Evolutionary conservation across 1,140 invertebrate genomes (phyloP).

Genomic region (Drosophila subobscura): DNA sequence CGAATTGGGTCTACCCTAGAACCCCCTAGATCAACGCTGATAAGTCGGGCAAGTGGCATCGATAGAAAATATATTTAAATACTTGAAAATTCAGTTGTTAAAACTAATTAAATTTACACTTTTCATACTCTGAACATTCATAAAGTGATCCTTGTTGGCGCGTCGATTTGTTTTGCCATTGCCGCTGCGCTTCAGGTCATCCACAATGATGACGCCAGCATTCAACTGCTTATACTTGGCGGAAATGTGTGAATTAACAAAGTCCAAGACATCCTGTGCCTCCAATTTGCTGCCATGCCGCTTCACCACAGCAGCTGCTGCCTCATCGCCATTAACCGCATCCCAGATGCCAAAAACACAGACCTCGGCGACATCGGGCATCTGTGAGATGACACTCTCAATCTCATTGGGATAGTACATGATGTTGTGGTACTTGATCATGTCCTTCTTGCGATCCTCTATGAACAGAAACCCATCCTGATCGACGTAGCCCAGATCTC

Average conservation of each 20-base stretch:
- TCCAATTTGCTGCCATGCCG: conserved; percentile 26
- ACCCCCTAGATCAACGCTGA: conserved; percentile 1
- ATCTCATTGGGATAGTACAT: conserved; percentile 76
- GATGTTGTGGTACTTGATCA: conserved; percentile 83
- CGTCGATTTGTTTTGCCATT: conserved; percentile 67
- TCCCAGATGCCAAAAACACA: conserved; percentile 73
- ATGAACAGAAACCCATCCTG: conserved; percentile 84
- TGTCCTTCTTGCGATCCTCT: conserved; percentile 87
- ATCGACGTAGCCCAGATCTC: conserved; percentile 87
- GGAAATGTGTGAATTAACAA: conserved; percentile 29
- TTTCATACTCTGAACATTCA: conserved; percentile 23
- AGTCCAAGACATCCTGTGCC: conserved; percentile 64
- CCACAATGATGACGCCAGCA: conserved; percentile 83
- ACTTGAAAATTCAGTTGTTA: too few relatives aligned
- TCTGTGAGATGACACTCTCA: conserved; percentile 53
- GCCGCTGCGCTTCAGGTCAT: conserved; percentile 73
- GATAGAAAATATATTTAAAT: not conserved
- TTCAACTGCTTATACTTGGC: conserved; percentile 75
- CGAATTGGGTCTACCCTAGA: conserved; percentile 9
- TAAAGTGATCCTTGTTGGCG: conserved; percentile 56
- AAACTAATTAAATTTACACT: too few relatives aligned
- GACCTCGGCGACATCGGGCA: conserved; percentile 61
- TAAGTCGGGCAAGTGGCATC: not conserved
- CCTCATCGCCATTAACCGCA: conserved; percentile 50
- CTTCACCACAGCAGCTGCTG: conserved; percentile 65